phyloP scores from a whole-genome alignment of 1,140 invertebrate species.

The Drosophila bocki region DNA sequence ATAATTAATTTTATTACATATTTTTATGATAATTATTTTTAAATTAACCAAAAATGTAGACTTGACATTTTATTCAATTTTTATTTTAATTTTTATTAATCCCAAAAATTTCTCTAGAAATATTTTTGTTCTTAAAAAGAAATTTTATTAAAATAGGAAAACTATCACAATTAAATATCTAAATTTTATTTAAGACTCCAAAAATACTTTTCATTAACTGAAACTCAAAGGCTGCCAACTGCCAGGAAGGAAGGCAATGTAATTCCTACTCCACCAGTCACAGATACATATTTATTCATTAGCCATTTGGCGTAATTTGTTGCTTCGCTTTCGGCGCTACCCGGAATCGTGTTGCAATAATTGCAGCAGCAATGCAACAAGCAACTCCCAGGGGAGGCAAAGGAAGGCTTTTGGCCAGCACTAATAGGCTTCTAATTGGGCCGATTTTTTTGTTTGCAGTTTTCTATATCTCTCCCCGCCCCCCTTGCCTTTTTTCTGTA shows the following conservation, averaged over 20 bases:
- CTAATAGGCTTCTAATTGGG: conserved; percentile 80
- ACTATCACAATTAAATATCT: neutral
- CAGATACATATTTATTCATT: conserved; percentile 72
- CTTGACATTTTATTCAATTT: too few relatives aligned
- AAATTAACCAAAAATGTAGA: too few relatives aligned
- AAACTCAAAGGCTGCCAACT: conserved; percentile 1
- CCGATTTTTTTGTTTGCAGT: conserved; percentile 37
- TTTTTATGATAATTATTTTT: too few relatives aligned
- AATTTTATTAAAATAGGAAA: neutral
- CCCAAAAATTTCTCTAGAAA: too few relatives aligned
- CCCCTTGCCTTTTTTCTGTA: neutral
- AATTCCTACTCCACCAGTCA: conserved; percentile 4
- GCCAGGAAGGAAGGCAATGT: neutral
- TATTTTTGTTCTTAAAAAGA: neutral
- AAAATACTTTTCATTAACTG: neutral
- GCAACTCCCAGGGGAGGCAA: conserved; percentile 1
- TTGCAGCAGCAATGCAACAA: conserved; percentile 27
- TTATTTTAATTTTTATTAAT: too few relatives aligned
- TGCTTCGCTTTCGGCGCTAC: conserved; percentile 42
- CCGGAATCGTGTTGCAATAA: conserved; percentile 40
- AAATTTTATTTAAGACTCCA: neutral
- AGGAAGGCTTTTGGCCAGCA: conserved; percentile 4
- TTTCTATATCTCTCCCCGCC: neutral
- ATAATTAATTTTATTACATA: too few relatives aligned
- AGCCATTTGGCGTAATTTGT: conserved; percentile 67